Evolutionary conservation across 1,140 invertebrate genomes (phyloP), one percentile per base, ranked within the genome.

Genomic region (Cydia pomonella): DNA sequence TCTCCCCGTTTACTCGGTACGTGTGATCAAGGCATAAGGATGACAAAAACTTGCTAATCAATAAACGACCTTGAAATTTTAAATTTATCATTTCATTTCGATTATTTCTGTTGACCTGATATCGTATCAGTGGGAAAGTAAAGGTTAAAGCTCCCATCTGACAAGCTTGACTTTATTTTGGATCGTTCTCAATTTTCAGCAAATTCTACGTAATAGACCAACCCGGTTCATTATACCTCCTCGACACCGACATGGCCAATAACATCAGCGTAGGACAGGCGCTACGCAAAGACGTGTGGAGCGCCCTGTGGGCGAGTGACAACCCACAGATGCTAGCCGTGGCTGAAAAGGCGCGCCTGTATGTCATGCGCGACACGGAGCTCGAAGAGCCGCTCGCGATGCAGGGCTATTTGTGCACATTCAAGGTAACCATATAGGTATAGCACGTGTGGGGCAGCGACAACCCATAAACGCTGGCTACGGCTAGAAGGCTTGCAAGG

Each of bases 201-300:
- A 93, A 93, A 78, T 90, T 93, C 74, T 92, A 83, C 80, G 93
- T 96, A 0, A 95, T 96, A 44, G 95, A 97, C 79, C 91, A 94
- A 23, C 85, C 91, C 1, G 96, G 96, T 0, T 88, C 95, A 1
- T 86, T 97, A 76, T 95, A 94, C 4, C 92, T 96, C 73, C 79
- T 94, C 50, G 93, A 94, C 63, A 84, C 96, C 13, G 95, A 95
- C 47, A 86, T 94, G 77, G 88, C 93, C 0, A 80, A 84, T 38
- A 88, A 86, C 73, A 91, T 90, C 66, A 89, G 84, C 41, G 83
- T 92, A 53, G 90, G 93, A 66, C 94, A 80, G 94, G 95, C 85
- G 92, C 97, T 92, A 97, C 99, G 97, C 21, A 98, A 98, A 89
- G 98, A 99, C 92, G 98, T 99, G 0, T 99, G 99, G 99, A 96